Base-by-base conservation (phyloP, 2,113 vertebrate genomes). In the Tachysurus fulvidraco region DNA sequence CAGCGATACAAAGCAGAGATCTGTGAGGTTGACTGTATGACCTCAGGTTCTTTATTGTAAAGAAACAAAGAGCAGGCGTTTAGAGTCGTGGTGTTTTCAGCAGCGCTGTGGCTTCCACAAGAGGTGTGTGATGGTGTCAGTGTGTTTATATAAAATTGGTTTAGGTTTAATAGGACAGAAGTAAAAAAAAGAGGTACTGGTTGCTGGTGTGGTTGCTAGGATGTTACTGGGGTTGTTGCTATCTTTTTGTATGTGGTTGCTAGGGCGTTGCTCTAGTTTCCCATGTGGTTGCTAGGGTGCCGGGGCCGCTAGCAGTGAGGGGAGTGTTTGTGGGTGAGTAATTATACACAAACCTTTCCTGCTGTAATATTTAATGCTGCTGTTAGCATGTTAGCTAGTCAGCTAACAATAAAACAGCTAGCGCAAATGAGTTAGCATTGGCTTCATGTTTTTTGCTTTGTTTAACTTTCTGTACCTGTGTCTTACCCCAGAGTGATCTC, bases 1-100 rank as follows among this genome's bases (percentile, higher is more conserved):
- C 59, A 67, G 46, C 85, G 83, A 87, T 88, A 85, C 87, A 71
- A 81, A 88, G 52, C 89, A 88, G 87, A 73, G 71, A 83, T 84
- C 62, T 83, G 77, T n/a, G 60, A 73, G 84, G 62, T 86, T 87
- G 88, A 86, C 84, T 83, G 83, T 78, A 85, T 46, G 88, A 88
- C 86, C 81, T 85, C 77, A 62, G 76, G 83, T 85, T 64, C 50
- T 69, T 77, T 52, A 41, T 9, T 44, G 67, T n/a, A 28, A 84
- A 65, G 21, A 46, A 57, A 83, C 64, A 28, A 59, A 83, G 81
- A 80, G n/a, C 46, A 10, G 65, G 73, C 46, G 71, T 74, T 46
- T 19, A 41, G 3, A 73, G 69, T 4, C 8, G 50, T 28, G 52
- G 78, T 79, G 77, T 57, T 57, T 36, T 57, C 52, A n/a, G 41